Conservation (phyloP, 2,113 vertebrate genomes). For the Phoxinus phoxinus region DNA sequence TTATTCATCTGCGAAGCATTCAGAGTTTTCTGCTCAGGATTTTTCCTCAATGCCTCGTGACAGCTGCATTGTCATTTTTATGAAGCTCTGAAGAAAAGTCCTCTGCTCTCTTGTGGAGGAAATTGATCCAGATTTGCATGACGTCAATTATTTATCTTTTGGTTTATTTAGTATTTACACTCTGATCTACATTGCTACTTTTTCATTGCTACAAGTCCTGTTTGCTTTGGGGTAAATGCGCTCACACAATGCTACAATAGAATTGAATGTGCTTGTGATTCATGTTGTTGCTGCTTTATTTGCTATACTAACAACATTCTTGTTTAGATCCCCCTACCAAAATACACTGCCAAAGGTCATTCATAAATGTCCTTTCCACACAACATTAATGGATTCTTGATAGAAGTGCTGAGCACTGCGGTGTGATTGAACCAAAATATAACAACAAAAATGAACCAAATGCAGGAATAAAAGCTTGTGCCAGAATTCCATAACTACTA, state of each 20-base stretch:
- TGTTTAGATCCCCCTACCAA: not conserved
- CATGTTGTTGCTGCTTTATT: not conserved
- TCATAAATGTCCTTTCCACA: conserved; percentile 20
- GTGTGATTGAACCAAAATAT: not conserved
- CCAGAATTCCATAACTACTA: too few species aligned
- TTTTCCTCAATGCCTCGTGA: not conserved
- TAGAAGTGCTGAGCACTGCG: not conserved
- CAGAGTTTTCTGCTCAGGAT: not conserved
- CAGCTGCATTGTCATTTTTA: conserved; percentile 2
- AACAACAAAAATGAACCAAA: not conserved
- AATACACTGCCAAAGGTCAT: not conserved
- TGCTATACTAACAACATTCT: not conserved
- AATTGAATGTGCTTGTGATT: not conserved
- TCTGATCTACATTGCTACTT: not conserved
- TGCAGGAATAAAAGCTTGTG: not conserved
- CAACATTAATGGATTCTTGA: not conserved
- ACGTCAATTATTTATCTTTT: not conserved
- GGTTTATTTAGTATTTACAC: conserved; percentile 9
- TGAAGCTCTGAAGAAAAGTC: not conserved
- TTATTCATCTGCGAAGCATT: not conserved
- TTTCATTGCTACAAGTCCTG: not conserved
- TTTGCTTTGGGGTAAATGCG: not conserved
- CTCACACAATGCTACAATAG: not conserved
- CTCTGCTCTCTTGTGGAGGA: not conserved
- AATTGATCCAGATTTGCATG: conserved; percentile 7